These are phyloP conservation scores for Protophormia terraenovae DNA, from an alignment of 2,888 invertebrate species.

Conservation along the genomic window DNA sequence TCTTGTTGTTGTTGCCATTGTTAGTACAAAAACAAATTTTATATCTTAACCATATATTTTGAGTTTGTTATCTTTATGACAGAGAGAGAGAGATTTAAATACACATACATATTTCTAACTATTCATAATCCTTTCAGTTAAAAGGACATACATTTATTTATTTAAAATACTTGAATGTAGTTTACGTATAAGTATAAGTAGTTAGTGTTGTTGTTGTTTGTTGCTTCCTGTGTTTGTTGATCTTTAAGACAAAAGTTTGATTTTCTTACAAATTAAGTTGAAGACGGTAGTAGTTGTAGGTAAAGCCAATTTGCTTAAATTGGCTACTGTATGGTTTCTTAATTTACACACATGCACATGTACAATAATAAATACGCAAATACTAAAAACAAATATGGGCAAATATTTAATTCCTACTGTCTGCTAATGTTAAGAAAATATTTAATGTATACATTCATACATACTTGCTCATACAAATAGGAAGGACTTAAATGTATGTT, in stretches of 20 bases:
- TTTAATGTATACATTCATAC: conserved; percentile 29
- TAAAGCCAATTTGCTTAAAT: conserved; percentile 76
- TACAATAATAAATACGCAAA: conserved; percentile 64
- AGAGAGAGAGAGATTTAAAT: conserved; percentile 57
- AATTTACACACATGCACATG: conserved; percentile 45
- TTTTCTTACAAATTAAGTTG: conserved; percentile 64
- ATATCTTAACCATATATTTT: conserved; percentile 25
- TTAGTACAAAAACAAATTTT: neutral
- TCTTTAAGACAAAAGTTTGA: conserved; percentile 56
- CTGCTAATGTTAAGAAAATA: neutral
- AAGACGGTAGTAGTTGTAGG: conserved; percentile 72
- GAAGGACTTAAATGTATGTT: conserved; percentile 12
- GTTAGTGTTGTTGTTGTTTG: neutral
- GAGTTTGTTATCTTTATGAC: conserved; percentile 36
- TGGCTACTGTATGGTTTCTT: conserved; percentile 73
- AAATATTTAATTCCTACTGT: conserved; percentile 31
- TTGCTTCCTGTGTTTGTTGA: conserved; percentile 54
- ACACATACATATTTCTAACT: conserved; percentile 33
- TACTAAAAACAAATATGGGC: conserved; percentile 67
- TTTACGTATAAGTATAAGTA: no score
- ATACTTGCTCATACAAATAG: conserved; percentile 36
- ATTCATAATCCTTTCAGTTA: conserved; percentile 54
- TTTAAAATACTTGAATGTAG: neutral
- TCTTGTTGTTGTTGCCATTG: conserved; percentile 8
- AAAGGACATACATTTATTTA: conserved; percentile 23